Base-by-base conservation (phyloP, 2,797 vertebrate species). In the Notolabrus celidotus region DNA sequence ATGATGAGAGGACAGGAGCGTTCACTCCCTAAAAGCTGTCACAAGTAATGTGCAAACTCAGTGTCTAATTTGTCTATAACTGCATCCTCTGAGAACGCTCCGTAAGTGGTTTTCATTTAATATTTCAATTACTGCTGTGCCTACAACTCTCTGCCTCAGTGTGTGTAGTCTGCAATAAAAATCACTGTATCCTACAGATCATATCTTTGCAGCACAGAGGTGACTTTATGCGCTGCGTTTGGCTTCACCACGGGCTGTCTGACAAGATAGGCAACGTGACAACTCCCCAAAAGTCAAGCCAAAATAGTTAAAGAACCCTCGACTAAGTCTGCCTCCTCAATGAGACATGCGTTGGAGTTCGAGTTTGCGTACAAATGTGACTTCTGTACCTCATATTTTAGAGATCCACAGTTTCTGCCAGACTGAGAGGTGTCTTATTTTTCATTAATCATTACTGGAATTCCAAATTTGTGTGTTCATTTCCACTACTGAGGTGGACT, bases 41-140 rank as follows among this genome's bases (percentile, higher is more conserved):
- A 82, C 53, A 72, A 76, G 74, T 73, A 82, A 88, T 71, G 78
- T 61, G 62, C 83, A 56, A 71, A 41, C 58, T 69, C 71, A 42
- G 58, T 56, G 47, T 78, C 41, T 72, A 77, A 81, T 69, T 41
- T 55, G 73, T 71, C 67, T 71, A 76, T 83, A 80, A 80, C 73
- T 47, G 83, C 65, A 75, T 77, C 83, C 65, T 63, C 25, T 22
- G 70, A 86, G 82, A 88, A 75, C 49, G 59, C 77, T 52, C 56
- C 67, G 70, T 38, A 78, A 85, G 77, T 75, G 79, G 38, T 85
- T 92, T 86, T 80, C 79, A 86, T 85, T 84, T 82, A 82, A 88
- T 79, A 81, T 90, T 91, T 88, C 75, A 89, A 85, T 87, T 85
- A 89, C 57, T n/a, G 45, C 67, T 54, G 38, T 27, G 57, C 53